Conservation (phyloP, 2,888 invertebrate genomes). For the Eupithecia vulgata region DNA sequence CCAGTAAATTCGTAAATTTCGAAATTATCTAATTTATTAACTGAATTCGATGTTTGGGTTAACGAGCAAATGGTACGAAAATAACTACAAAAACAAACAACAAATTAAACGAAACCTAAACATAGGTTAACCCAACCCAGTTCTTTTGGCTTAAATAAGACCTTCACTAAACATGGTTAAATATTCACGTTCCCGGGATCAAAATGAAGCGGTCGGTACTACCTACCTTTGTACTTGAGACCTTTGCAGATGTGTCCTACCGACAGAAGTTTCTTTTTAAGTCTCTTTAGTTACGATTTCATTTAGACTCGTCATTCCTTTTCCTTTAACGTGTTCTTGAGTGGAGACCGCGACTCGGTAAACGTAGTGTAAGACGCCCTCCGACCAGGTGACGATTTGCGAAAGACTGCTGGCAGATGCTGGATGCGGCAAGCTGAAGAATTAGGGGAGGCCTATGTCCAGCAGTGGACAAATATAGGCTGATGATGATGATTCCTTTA, state of each 20-base stretch:
- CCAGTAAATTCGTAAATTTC: too few species aligned
- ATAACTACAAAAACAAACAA: not conserved
- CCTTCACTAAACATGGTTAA: conserved; percentile 37
- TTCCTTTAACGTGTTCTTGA: too few species aligned
- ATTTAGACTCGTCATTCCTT: not conserved
- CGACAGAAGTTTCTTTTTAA: not conserved
- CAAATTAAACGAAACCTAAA: not conserved
- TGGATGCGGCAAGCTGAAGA: too few species aligned
- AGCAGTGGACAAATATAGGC: too few species aligned
- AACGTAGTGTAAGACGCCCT: too few species aligned
- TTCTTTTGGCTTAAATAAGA: conserved; percentile 3
- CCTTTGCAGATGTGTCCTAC: conserved; percentile 8
- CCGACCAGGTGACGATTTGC: too few species aligned
- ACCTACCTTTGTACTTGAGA: conserved; percentile 11
- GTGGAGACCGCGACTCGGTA: too few species aligned
- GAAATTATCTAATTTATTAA: too few species aligned
- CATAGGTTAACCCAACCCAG: not conserved
- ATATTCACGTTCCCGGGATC: conserved; percentile 37
- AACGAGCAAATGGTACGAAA: not conserved
- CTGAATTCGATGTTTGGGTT: not conserved
- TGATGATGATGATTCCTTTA: too few species aligned
- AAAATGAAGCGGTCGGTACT: conserved; percentile 30
- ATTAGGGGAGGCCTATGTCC: too few species aligned
- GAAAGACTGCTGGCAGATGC: too few species aligned
- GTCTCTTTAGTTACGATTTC: not conserved